Base-by-base conservation (phyloP, 2,797 vertebrate genomes). In the Hipposideros larvatus region DNA sequence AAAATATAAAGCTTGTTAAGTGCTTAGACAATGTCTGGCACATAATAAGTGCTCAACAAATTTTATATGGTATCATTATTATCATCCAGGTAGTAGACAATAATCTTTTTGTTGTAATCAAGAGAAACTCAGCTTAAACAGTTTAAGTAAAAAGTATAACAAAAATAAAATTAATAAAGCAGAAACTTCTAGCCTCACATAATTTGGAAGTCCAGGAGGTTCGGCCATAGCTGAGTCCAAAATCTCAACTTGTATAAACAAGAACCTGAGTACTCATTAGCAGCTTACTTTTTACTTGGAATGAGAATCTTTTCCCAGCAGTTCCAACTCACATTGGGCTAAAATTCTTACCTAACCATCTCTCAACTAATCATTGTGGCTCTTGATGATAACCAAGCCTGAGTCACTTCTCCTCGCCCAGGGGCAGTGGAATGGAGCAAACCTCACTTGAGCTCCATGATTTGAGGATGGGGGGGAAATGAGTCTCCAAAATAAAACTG, bases 31-130 rank as follows among this genome's bases (percentile, higher is more conserved):
- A 48, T 28, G 11, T 53, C 31, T 55, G 31, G 15, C 4, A 65
- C 15, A 41, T 51, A 48, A 4, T 75, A 78, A 80, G 18, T 41
- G 18, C 10, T 71, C 13, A 68, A 48, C 0, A 75, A 84, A 41
- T 78, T 13, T 31, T 86, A 79, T 11, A 4, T n/a, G n/a, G 14
- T 48, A 37, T 70, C n/a, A 31, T 84, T 65, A 80, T 48, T 51
- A 51, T 73, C n/a, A 48, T 48, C 26, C 15, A 21, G 0, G 13
- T 48, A 84, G 53, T 55, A 16, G 57, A 82, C 22, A 46, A 13
- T 37, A 74, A 65, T 95, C 7, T 91, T 94, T 63, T 83, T 48
- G 16, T 79, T 74, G 7, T 90, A 91, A 92, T 48, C 48, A 94
- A 91, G 13, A 91, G 37, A 96, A 77, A 90, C 16, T 11, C n/a